Percentiles rank a stretch among this genome's conserved stretches.
These are phyloP conservation scores for Pilophorus perplexus DNA, from an alignment of 2,888 invertebrate genomes.

Conservation along the genomic window DNA sequence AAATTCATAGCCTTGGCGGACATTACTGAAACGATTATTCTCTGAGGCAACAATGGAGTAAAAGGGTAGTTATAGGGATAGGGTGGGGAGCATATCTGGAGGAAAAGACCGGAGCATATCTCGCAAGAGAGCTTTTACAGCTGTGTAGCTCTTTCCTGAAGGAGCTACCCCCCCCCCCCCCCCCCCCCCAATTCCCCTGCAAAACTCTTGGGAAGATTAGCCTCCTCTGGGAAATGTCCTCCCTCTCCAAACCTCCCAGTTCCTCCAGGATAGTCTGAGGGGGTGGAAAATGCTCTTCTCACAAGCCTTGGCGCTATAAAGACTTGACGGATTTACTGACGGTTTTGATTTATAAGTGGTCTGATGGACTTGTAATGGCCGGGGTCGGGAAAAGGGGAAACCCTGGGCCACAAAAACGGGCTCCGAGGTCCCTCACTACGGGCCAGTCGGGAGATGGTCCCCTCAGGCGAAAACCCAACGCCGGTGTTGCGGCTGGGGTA, in stretches of 20 bases:
- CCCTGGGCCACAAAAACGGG: slow-evolving; percentile 7
- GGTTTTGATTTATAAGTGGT: slow-evolving; percentile 36
- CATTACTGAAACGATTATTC: slow-evolving; percentile 24
- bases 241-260: too few species aligned
- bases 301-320: slow-evolving; percentile 15
- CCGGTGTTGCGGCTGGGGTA: too few species aligned
- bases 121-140: not conserved
- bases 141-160: slow-evolving; percentile 3
- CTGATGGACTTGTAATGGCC: slow-evolving; percentile 40
- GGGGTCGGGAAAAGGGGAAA: not conserved
- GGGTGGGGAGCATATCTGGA: not conserved
- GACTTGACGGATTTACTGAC: slow-evolving; percentile 27
- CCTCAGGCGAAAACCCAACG: not conserved
- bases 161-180: not conserved
- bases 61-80: not conserved
- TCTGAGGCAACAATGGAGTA: not conserved
- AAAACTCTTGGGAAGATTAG: too few species aligned
- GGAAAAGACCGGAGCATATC: not conserved
- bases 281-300: too few species aligned
- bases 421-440: too few species aligned
- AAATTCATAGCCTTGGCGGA: slow-evolving; percentile 3
- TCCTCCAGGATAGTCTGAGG: too few species aligned
- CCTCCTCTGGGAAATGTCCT: too few species aligned
- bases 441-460: not conserved
- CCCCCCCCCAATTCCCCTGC: too few species aligned